phyloP scores from a whole-genome alignment of 2,888 invertebrate species.

The Ferdinandea cuprea region DNA sequence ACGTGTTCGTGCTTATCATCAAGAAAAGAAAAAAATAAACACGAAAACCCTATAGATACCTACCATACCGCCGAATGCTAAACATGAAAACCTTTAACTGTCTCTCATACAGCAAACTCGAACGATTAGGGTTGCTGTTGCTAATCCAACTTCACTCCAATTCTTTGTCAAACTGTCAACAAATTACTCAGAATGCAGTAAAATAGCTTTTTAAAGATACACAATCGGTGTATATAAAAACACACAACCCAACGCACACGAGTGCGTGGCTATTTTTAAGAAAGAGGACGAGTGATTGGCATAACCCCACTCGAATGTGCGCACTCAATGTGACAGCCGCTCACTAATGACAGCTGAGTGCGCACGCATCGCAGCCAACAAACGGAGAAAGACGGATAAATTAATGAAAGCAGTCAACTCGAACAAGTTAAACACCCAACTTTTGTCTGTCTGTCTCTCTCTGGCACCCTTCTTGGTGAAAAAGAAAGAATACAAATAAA shows the following conservation, averaged over 20 bases:
- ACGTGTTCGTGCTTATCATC: constrained; percentile 55
- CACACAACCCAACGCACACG: no score
- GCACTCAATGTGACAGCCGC: constrained; percentile 70
- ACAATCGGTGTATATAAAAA: no score
- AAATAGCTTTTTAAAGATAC: not conserved
- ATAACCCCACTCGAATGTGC: constrained; percentile 69
- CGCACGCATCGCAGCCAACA: constrained; percentile 74
- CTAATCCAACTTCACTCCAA: constrained; percentile 59
- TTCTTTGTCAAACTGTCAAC: constrained; percentile 71
- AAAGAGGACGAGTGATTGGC: constrained; percentile 49
- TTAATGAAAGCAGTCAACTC: constrained; percentile 38
- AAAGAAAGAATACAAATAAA: constrained; percentile 13
- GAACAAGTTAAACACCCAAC: not conserved
- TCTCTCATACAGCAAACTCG: constrained; percentile 32
- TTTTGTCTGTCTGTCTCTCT: constrained; percentile 25
- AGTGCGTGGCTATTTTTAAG: constrained; percentile 3
- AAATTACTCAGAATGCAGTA: constrained; percentile 67
- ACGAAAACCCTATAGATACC: constrained; percentile 12
- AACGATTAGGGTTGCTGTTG: constrained; percentile 61
- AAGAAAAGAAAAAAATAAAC: not conserved
- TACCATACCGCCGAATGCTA: constrained; percentile 26
- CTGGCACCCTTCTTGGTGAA: constrained; percentile 14
- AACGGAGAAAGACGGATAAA: constrained; percentile 45
- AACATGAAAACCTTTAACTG: constrained; percentile 47
- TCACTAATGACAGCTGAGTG: constrained; percentile 83